A percentile compares a stretch with the other conserved stretches of the same genome.
These are phyloP conservation scores for Proterorhinus semilunaris DNA, from an alignment of 2,113 vertebrate genomes.

Conservation along the genomic window DNA sequence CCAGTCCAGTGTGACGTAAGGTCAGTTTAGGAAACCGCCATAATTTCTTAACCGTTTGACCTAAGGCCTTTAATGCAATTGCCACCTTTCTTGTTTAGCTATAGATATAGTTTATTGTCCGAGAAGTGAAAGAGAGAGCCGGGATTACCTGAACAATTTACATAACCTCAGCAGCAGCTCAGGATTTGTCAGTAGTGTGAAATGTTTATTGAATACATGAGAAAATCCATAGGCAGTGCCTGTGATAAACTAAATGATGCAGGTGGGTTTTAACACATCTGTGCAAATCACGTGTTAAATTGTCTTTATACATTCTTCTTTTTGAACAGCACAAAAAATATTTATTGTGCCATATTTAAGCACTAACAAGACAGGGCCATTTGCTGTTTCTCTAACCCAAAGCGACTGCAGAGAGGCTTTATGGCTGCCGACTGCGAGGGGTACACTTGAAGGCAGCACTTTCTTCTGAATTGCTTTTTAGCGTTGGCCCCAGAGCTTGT, in stretches of 20 bases:
- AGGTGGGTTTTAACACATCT: too few species aligned
- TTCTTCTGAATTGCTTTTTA: conserved; percentile 11
- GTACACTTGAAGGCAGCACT: conserved; percentile 5
- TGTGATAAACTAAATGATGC: too few species aligned
- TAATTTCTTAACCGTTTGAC: background rate
- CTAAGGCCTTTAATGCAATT: background rate
- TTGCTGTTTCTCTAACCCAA: background rate
- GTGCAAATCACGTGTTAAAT: too few species aligned
- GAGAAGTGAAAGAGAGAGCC: too few species aligned
- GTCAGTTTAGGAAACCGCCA: background rate
- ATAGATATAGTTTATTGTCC: too few species aligned
- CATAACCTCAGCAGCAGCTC: too few species aligned
- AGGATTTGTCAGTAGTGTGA: too few species aligned
- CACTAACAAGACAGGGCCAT: background rate
- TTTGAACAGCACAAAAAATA: background rate
- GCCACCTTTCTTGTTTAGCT: too few species aligned
- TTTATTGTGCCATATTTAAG: background rate
- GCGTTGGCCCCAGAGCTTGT: background rate
- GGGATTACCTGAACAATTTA: too few species aligned
- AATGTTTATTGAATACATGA: too few species aligned
- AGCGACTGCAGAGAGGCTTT: background rate
- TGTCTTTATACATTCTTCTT: background rate
- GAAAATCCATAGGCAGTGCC: too few species aligned
- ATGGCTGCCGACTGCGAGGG: background rate
- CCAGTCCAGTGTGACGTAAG: background rate